Conservation (phyloP, 1,140 invertebrate genomes). For the Drosophila lowei region DNA sequence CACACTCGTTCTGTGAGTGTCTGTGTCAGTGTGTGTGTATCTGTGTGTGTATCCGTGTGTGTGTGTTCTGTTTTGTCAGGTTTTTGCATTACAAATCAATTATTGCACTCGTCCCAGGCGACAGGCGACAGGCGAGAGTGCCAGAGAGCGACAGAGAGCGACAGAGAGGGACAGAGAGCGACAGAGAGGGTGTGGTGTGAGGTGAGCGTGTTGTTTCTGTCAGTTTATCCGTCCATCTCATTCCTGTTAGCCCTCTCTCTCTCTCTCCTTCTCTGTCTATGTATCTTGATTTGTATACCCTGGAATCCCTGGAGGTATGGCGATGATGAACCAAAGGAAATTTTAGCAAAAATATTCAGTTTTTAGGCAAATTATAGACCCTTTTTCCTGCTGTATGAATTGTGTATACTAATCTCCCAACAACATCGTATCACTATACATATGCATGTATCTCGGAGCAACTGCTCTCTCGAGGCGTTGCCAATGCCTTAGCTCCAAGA, state of each 20-base stretch:
- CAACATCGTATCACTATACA: too few relatives aligned
- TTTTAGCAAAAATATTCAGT: too few relatives aligned
- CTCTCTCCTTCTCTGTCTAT: slow-evolving; percentile 2
- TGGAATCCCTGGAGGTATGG: too few relatives aligned
- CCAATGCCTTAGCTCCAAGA: too few relatives aligned
- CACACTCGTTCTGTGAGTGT: slow-evolving; percentile 37
- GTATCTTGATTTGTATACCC: neutral
- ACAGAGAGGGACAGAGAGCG: too few relatives aligned
- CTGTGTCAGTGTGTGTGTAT: neutral
- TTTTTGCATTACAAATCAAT: slow-evolving; percentile 79
- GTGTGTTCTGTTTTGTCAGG: slow-evolving; percentile 25
- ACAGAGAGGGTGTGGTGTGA: neutral
- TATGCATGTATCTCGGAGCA: too few relatives aligned
- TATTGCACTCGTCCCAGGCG: slow-evolving; percentile 48
- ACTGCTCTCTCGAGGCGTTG: too few relatives aligned
- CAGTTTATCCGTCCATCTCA: neutral
- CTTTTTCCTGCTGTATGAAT: too few relatives aligned
- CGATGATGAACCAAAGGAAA: too few relatives aligned
- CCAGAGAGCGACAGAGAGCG: too few relatives aligned
- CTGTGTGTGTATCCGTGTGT: neutral
- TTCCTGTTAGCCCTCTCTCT: neutral
- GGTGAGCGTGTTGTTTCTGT: slow-evolving; percentile 15
- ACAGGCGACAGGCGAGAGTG: slow-evolving; percentile 1
- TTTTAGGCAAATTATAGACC: too few relatives aligned
- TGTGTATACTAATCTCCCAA: too few relatives aligned